Conservation (phyloP, 64 coral and sea anemone species). For the Cladopsammia gracilis region DNA sequence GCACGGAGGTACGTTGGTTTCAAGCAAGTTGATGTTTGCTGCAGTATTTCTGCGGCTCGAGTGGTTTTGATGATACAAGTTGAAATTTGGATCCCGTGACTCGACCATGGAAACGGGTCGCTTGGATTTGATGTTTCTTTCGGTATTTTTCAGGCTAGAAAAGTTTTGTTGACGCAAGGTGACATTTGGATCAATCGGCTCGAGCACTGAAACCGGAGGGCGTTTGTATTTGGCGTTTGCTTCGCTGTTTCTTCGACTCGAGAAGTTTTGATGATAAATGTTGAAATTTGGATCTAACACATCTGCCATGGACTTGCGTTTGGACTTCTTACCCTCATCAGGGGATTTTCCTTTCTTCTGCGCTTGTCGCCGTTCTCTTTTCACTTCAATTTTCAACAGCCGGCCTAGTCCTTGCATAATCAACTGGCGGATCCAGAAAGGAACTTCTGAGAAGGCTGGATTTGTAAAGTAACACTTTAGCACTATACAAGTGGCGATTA, state of each 20-base stretch:
- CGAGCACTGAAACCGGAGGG: not conserved
- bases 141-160: not conserved
- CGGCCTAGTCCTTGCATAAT: constrained; percentile 67
- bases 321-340: not conserved
- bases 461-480: constrained; percentile 74
- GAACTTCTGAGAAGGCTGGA: constrained; percentile 73
- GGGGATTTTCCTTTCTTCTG: constrained; percentile 1
- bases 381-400: constrained; percentile 47
- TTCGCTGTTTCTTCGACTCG: not conserved
- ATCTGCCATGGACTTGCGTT: constrained; percentile 1
- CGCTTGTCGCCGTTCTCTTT: not conserved
- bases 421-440: constrained; percentile 70
- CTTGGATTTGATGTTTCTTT: not conserved
- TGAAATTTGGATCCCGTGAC: not conserved
- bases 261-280: not conserved
- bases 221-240: not conserved
- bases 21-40: not conserved
- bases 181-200: not conserved
- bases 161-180: not conserved
- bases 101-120: not conserved
- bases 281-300: constrained; percentile 21
- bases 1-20: not conserved
- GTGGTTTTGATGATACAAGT: constrained; percentile 4
- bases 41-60: constrained; percentile 23
- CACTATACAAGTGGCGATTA: constrained; percentile 68